Base-by-base conservation (phyloP, 2,113 vertebrate genomes). In the Larimichthys polyactis region DNA sequence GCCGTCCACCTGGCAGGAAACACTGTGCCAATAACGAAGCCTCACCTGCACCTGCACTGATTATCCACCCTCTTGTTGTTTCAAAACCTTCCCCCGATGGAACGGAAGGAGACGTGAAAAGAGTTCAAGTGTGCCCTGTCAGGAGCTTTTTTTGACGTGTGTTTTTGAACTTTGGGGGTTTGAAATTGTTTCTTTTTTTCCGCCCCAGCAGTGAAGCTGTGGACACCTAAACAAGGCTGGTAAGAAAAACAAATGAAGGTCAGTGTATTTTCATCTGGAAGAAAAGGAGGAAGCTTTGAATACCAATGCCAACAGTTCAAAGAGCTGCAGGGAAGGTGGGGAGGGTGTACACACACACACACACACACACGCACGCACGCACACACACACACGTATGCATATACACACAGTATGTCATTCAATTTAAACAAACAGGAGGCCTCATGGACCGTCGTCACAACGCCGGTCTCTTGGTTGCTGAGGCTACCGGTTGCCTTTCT, bases 271-370 rank as follows among this genome's bases (percentile, higher is more conserved):
- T 80, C 64, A 75, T 83, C 22, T 84, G 2, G 19, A 90, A 90
- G 88, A 92, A 92, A 92, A 89, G 89, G 82, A 92, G 90, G 90
- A 93, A 91, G 80, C 79, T 72, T 85, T 70, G 54, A 86, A 87
- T 88, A 74, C 22, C 5, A 48, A 78, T 78, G 73, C 71, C 78
- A 84, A 65, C 51, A 62, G 81, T 85, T 90, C 87, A 92, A 90
- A 90, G 89, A 75, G 76, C 46, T 78, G 54, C 48, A 64, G 52
- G 11, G 67, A 65, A 68, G 59, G 79, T 59, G 57, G 14, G n/a
- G 44, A 24, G 57, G 14, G 14, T 16, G 58, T 44, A 20, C 2
- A 48, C 36, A 66, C 52, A 62, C 32, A 70, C 32, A 66, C 60
- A 64, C 36, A 59, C 54, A 44, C 9, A 62, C 46, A 62, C 46